Evolutionary conservation across 2,797 vertebrate species (phyloP).

Genomic region (Bufotes viridis): DNA sequence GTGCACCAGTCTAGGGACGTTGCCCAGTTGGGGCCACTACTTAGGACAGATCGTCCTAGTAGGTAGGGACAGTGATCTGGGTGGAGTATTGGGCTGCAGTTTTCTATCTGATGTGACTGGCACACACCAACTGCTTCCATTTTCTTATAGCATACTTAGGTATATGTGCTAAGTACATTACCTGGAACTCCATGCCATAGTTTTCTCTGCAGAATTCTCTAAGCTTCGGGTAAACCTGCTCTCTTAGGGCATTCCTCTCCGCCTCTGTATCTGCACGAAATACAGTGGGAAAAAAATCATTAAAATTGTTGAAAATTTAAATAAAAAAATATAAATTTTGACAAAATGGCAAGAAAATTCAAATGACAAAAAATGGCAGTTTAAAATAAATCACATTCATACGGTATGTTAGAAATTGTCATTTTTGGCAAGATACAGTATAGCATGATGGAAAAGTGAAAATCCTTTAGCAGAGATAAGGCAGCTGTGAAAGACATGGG

Average conservation of each 20-base stretch:
- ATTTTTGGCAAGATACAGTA: not conserved
- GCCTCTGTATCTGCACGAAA: conserved; percentile 88
- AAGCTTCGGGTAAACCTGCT: conserved; percentile 96
- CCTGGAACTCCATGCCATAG: conserved; percentile 99
- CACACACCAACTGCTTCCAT: not conserved
- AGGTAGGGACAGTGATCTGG: too few relatives aligned
- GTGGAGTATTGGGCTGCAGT: too few relatives aligned
- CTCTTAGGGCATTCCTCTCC: conserved; percentile 91
- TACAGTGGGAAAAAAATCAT: conserved; percentile 41
- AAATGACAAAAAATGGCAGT: not conserved
- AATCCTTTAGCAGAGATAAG: not conserved
- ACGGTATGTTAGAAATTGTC: not conserved
- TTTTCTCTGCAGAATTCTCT: conserved; percentile 99
- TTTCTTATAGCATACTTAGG: not conserved
- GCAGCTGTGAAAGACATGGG: not conserved
- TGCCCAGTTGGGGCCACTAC: too few relatives aligned
- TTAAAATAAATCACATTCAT: not conserved
- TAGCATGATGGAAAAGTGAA: not conserved
- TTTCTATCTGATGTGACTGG: too few relatives aligned
- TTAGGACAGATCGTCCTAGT: too few relatives aligned
- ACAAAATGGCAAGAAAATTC: not conserved
- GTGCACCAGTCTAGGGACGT: too few relatives aligned
- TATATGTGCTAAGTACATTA: conserved; percentile 65
- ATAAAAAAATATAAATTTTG: not conserved
- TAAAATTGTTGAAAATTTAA: not conserved